Evolutionary conservation across 1,140 invertebrate species (phyloP), one percentile per base, ranked within the genome.

Genomic region (Formica selysi): DNA sequence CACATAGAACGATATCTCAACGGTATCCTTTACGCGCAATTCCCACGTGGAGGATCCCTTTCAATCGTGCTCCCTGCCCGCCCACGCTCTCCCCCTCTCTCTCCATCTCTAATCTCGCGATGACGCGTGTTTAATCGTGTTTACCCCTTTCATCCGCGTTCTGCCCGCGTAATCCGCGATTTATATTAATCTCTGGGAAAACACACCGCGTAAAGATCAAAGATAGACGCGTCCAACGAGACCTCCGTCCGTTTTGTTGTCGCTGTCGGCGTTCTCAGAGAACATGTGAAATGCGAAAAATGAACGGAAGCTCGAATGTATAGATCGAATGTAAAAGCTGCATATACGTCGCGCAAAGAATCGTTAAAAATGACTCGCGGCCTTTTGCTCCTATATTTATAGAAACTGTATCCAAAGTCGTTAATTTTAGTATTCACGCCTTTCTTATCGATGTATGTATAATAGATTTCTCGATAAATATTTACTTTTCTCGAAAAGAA

Each of bases 131-230:
- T 54, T n/a, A 74, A 83, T 73, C 38, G 26, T 41, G 26, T 85
- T 54, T 85, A 36, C 36, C 19, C 32, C 44, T 41, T 41, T 65
- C 29, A 64, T 64, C 32, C 48, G 32, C 62, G 11, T 38, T 51
- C 48, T 11, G 22, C 36, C 13, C 44, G 57, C 61, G 44, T 65
- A 78, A 76, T 64, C 44, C 22, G n/a, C 32, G 44, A 85, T 76
- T 54, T 65, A 78, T 83, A 71, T 73, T 73, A 85, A 78, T 85
- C 71, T 76, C 36, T 59, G 61, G n/a, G 54, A 78, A 78, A 85
- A 59, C 51, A 83, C 19, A 48, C 16, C 22, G 51, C 22, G 48
- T 51, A 59, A 48, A 73, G 26, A 71, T 83, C 68, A 73, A 83
- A 73, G 68, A 44, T 83, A 73, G 59, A 61, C 16, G 65, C 11